phyloP scores from a whole-genome alignment of 2,113 vertebrate genomes.

The Columbina picui region DNA sequence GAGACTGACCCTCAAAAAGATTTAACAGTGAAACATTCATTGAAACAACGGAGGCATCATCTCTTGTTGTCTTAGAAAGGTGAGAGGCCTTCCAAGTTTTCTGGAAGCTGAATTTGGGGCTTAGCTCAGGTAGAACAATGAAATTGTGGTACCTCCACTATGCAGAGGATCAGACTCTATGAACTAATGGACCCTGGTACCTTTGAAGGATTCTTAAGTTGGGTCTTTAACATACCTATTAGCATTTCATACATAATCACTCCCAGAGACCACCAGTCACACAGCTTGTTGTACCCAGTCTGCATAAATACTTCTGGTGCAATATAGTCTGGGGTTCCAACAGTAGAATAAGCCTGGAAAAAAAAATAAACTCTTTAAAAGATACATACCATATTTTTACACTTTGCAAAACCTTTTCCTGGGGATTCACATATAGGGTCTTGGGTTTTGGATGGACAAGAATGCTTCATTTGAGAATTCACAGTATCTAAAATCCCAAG shows the following conservation, averaged over 20 bases:
- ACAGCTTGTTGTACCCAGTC: conserved; percentile 96
- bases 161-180: background rate
- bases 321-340: conserved; percentile 97
- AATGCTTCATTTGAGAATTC: background rate
- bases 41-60: background rate
- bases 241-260: conserved; percentile 99
- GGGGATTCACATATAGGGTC: background rate
- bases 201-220: background rate
- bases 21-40: background rate
- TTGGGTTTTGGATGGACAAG: background rate
- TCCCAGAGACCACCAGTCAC: conserved; percentile 98
- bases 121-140: background rate
- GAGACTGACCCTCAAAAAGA: background rate
- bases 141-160: background rate
- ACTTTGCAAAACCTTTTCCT: background rate
- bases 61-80: background rate
- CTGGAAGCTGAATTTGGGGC: background rate
- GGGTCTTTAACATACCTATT: conserved; percentile 82
- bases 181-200: background rate
- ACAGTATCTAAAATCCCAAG: background rate
- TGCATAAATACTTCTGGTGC: conserved; percentile 97
- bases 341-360: conserved; percentile 92
- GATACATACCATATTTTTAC: background rate
- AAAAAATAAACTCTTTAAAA: conserved; percentile 9
- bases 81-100: background rate